Evolutionary conservation across 2,113 vertebrate species (phyloP), one percentile per base, ranked within the genome.

Genomic region (Willisornis vidua): DNA sequence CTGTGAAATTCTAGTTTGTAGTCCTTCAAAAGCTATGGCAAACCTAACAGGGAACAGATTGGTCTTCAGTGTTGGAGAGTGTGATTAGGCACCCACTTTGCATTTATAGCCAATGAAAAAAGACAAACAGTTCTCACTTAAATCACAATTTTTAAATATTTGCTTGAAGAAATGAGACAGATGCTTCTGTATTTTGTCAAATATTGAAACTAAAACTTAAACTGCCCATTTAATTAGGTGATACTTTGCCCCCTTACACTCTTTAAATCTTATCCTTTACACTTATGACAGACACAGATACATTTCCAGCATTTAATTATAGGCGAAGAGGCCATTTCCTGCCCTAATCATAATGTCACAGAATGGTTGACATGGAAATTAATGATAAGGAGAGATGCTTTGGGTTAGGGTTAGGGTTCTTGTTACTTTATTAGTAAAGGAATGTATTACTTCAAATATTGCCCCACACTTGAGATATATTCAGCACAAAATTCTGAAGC

Each of bases 401-500:
- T 66, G 8, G n/a, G n/a, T n/a, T n/a, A n/a, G n/a, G n/a, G n/a
- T n/a, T n/a, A n/a, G n/a, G n/a, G 51, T 84, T 82, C 55, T 65
- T 61, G 18, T 67, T 85, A 31, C 48, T 89, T 84, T 92, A 39
- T 85, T 77, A 46, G 37, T 33, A 65, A 49, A 51, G 43, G 18
- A 82, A 74, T 23, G 14, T 26, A 49, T 57, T 57, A 45, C 71
- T 92, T 57, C 52, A 94, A 22, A 88, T 71, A 28, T 55, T 61
- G 43, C 71, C 91, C 75, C 59, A 6, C 54, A 15, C 75, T 94
- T 78, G n/a, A 91, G 70, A 93, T 80, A 85, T 68, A 65, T 28
- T 39, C 78, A 89, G 87, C 67, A 76, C 80, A 95, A 96, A 95
- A 88, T 61, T 52, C 65, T 90, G 87, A 90, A 82, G 82, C 68